Evolutionary conservation across 2,888 invertebrate species (phyloP), one percentile per base, ranked within the genome.

Genomic region (Macaria notata): DNA sequence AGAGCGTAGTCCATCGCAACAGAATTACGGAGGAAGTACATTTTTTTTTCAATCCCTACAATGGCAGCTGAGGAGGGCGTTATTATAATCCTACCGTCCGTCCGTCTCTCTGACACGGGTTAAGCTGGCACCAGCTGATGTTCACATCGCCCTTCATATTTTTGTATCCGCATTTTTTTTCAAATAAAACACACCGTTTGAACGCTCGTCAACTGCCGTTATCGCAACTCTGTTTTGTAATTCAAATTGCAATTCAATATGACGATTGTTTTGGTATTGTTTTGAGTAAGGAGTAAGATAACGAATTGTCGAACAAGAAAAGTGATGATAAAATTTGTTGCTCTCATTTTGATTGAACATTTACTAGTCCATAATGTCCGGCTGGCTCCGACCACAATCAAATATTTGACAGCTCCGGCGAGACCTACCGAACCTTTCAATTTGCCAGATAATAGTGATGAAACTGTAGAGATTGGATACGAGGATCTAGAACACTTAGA

Each of bases 31-130:
- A 49, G 57, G 46, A 39, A 30, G 49, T 64, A 64, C 64, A 64
- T 61, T 64, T 64, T 56, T 64, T 57, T 59, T 62, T 9, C 47
- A 48, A 54, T 54, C 51, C 54, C 36, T 47, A 67, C 59, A 59
- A 63, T 62, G 63, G 66, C 71, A 75, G 74, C 54, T 63, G 65
- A 69, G 71, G 67, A 70, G 68, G 66, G 69, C 65, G 68, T 70
- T 75, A 71, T 69, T 75, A 72, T 81, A 80, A 79, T 76, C 79
- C 79, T 67, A 64, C 69, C 62, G 72, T 75, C 76, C 64, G 76
- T 71, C 80, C 67, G 78, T 76, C 75, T 61, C 31, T 49, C 62
- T 79, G 81, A 82, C 76, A 70, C 71, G 79, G 79, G 82, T 80
- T 69, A 68, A 73, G 70, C 72, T 71, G 66, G 56, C 62, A 61